Evolutionary conservation across 2,113 vertebrate species (phyloP).

Genomic region (Calyptomena viridis): DNA sequence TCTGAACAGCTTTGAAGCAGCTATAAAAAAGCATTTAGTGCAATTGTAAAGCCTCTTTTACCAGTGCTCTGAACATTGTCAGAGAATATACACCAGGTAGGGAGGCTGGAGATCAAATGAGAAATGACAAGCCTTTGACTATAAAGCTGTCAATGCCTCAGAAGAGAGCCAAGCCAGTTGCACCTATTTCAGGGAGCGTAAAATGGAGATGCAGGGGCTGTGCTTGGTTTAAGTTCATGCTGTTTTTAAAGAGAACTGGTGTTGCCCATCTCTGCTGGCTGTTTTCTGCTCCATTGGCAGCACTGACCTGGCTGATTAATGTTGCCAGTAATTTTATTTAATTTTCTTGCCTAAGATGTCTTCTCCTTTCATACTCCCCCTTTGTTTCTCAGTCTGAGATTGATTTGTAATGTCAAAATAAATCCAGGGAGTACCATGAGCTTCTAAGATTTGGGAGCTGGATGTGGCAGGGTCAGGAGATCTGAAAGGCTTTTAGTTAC

Average conservation of each 20-base stretch:
- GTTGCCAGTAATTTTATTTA: conserved; percentile 36
- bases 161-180: not conserved
- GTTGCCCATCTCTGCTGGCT: not conserved
- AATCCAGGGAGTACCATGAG: not conserved
- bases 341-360: conserved; percentile 15
- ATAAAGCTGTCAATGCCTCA: conserved; percentile 5
- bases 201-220: not conserved
- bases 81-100: not conserved
- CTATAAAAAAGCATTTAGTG: conserved; percentile 9
- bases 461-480: conserved; percentile 34
- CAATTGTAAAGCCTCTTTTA: conserved; percentile 25
- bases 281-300: not conserved
- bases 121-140: conserved; percentile 4
- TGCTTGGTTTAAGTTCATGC: not conserved
- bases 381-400: not conserved
- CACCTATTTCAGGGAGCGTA: not conserved
- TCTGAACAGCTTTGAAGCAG: conserved; percentile 3
- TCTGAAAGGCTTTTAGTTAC: conserved; percentile 62
- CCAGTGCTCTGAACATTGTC: not conserved
- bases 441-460: conserved; percentile 24
- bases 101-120: conserved; percentile 34
- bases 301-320: not conserved
- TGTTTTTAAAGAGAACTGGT: not conserved
- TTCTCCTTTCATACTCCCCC: not conserved
- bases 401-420: conserved; percentile 4